Evolutionary conservation across 1,140 invertebrate species (phyloP).

Genomic region (Drosophila pseudoananassae): DNA sequence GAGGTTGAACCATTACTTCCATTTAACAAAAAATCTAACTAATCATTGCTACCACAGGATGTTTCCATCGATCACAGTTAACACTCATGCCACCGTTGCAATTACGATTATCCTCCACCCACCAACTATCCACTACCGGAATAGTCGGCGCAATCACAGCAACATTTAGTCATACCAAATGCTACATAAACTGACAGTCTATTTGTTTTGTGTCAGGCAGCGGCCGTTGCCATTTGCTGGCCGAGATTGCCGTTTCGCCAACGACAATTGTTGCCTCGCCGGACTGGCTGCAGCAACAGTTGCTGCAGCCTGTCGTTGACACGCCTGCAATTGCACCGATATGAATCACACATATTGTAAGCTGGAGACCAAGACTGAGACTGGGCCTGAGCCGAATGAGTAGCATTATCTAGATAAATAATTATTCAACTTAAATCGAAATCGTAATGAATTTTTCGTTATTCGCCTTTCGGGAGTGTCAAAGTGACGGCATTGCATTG

Average conservation of each 20-base stretch:
- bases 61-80: constrained; percentile 15
- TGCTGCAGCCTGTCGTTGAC: constrained; percentile 48
- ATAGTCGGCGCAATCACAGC: constrained; percentile 51
- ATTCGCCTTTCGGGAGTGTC: constrained; percentile 67
- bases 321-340: constrained; percentile 76
- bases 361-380: constrained; percentile 7
- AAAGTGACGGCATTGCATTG: constrained; percentile 77
- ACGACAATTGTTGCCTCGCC: constrained; percentile 26
- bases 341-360: constrained; percentile 59
- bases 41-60: constrained; percentile 3
- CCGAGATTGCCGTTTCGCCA: constrained; percentile 10
- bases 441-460: constrained; percentile 80
- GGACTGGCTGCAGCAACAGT: neutral
- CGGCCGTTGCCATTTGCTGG: constrained; percentile 50
- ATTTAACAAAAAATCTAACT: neutral
- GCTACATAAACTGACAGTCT: constrained; percentile 81
- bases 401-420: constrained; percentile 81
- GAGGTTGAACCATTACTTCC: no score
- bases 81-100: constrained; percentile 29
- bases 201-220: constrained; percentile 77
- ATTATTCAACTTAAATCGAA: constrained; percentile 83
- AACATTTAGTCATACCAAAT: constrained; percentile 77
- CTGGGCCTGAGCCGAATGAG: constrained; percentile 31
- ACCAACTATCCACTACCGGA: constrained; percentile 4
- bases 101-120: constrained; percentile 37